These are phyloP conservation scores for Hydrophis major DNA, from an alignment of 2,797 vertebrate species.

Conservation along the genomic window DNA sequence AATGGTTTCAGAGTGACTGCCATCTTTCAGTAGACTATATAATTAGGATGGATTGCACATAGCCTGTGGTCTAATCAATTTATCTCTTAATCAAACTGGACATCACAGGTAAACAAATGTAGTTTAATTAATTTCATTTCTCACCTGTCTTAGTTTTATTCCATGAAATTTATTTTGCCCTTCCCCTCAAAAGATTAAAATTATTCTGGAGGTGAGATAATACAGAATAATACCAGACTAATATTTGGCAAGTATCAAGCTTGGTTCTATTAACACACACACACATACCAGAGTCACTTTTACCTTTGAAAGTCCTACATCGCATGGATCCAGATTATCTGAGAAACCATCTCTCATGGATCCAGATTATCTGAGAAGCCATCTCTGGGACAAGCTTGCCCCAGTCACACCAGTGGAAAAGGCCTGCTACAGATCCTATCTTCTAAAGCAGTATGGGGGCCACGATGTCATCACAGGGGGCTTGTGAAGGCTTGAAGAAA, in stretches of 20 bases:
- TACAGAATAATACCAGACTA: not conserved
- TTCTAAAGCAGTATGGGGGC: too few relatives aligned
- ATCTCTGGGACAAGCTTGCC: too few relatives aligned
- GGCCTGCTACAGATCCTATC: too few relatives aligned
- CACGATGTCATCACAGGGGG: too few relatives aligned
- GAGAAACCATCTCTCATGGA: too few relatives aligned
- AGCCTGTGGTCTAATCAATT: not conserved
- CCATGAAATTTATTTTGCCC: not conserved
- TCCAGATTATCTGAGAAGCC: too few relatives aligned
- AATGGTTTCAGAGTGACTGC: not conserved
- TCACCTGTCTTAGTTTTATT: not conserved
- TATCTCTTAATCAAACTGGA: not conserved
- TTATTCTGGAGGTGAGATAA: not conserved
- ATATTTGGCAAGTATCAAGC: not conserved
- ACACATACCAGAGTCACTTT: too few relatives aligned
- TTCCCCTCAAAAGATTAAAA: not conserved
- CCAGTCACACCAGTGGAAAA: too few relatives aligned
- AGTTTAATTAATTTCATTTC: not conserved
- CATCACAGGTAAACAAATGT: not conserved
- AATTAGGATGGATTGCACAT: not conserved
- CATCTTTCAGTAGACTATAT: not conserved
- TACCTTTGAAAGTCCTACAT: too few relatives aligned
- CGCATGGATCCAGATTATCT: too few relatives aligned
- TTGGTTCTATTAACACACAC: not conserved
- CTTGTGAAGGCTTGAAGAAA: not conserved